Evolutionary conservation across 2,113 vertebrate species (phyloP), one percentile per base, ranked within the genome.

Genomic region (Polypterus senegalus): DNA sequence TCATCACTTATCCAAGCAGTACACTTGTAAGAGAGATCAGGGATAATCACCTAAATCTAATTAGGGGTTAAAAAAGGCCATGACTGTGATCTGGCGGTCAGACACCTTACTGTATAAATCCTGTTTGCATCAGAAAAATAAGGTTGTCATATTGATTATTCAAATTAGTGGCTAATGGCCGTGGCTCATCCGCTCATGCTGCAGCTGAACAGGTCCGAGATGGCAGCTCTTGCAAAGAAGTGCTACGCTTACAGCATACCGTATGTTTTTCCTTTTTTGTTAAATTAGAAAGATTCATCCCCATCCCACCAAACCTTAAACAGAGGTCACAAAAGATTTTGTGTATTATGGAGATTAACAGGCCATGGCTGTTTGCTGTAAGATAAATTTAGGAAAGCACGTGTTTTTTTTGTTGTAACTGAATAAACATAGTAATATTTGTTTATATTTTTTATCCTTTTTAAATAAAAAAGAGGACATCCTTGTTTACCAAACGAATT

Each of bases 121-220:
- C 90, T 89, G 89, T 95, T 95, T 94, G 92, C 91, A 89, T 94
- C 88, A 87, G 89, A 93, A 93, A 94, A 94, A 94, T 90, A 92
- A 95, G 91, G 91, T 93, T 97, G 93, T 95, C 93, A 94, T 97
- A 95, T 97, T 91, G 93, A 97, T 97, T 97, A 97, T 97, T 90
- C 91, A 97, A 77, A 97, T 92, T 70, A 85, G 81, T 68, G 79
- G 73, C 49, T 75, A 83, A 87, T 83, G 74, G 86, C 79, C 81
- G 10, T 75, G 77, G 70, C 78, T 81, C 80, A 76, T 69, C 66
- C 74, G 69, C 70, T 75, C 46, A 69, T 65, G 60, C 52, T 7
- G 66, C 79, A 87, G 85, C 83, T 89, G 86, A 87, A 82, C 76
- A 79, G 66, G 73, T 71, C 63, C 61, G 72, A 82, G 82, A 76